Base-by-base conservation (phyloP, 2,888 invertebrate species). In the Drosophila fungiperda region DNA sequence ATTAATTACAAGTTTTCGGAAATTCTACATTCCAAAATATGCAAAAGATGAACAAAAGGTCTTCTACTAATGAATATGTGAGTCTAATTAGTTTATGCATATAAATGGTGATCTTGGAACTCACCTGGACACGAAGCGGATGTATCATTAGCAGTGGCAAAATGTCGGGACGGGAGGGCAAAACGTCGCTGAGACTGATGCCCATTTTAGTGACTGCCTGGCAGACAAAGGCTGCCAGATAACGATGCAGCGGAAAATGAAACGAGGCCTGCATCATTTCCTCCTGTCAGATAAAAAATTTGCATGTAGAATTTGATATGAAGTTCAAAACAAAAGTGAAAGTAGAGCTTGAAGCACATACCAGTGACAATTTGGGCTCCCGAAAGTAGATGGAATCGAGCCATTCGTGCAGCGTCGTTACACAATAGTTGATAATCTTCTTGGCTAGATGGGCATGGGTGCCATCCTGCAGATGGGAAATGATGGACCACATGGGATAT, bases 401-500 rank as follows among this genome's bases (percentile, higher is more conserved):
- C 98, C 99, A 99, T 90, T 97, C 96, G 91, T 96, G 96, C 86
- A 99, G 94, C 80, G 96, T 96, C 61, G 94, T 94, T 40, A 97
- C 94, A 93, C 98, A 98, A 88, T 96, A 96, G 61, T 94, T 94
- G 35, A 98, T 93, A 73, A 98, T 96, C 81, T 96, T 95, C 80
- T 95, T 95, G 57, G 97, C 97, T 48, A 97, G 94, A 78, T 95
- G 94, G 29, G 96, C 96, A 88, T 96, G 96, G 78, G 94, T 94
- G 11, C 95, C 94, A 90, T 96, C 96, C 72, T 95, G 95, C 40
- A 98, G 94, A 94, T 99, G 99, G 52, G 97, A 96, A 63, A 98
- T 96, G 68, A 99, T 95, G 17, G 98, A 98, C 99, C 99, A 99
- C 98, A 99, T 98, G 2, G 99, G 98, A 94, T 98, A 98, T 17